Evolutionary conservation across 1,140 invertebrate species (phyloP).

Genomic region (Bursaphelenchus mucronatus): DNA sequence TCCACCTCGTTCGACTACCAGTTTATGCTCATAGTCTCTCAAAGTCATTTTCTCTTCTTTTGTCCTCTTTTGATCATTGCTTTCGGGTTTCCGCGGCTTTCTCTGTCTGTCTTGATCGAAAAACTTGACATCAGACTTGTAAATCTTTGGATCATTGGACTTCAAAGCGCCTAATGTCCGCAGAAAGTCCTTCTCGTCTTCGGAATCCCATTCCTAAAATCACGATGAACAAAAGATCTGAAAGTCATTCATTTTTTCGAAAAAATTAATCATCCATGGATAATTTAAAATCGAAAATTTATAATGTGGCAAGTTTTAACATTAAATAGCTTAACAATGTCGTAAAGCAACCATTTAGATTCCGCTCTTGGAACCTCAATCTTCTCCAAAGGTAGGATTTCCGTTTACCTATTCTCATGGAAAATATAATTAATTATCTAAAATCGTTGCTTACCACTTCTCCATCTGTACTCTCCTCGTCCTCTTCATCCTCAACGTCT

Average conservation of each 20-base stretch:
- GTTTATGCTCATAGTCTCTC: constrained; percentile 75
- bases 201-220: constrained; percentile 63
- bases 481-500: constrained; percentile 57
- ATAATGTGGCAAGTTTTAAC: too few relatives aligned
- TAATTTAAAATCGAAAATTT: too few relatives aligned
- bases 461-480: constrained; percentile 42
- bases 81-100: constrained; percentile 49
- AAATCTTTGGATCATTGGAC: constrained; percentile 80
- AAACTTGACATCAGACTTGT: constrained; percentile 73
- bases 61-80: constrained; percentile 56
- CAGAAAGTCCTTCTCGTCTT: constrained; percentile 78
- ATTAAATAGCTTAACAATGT: too few relatives aligned
- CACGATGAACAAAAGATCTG: constrained; percentile 43
- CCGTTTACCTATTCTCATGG: too few relatives aligned
- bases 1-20: constrained; percentile 71
- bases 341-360: too few relatives aligned
- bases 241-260: too few relatives aligned
- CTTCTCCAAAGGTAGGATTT: too few relatives aligned
- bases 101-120: constrained; percentile 66
- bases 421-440: constrained; percentile 59
- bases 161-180: constrained; percentile 78
- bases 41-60: constrained; percentile 68
- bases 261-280: too few relatives aligned
- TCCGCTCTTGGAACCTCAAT: too few relatives aligned
- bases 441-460: constrained; percentile 69